A percentile compares a stretch with the other conserved stretches of the same genome.
These are phyloP conservation scores for Natator depressus DNA, from an alignment of 2,113 vertebrate species.

Conservation along the genomic window DNA sequence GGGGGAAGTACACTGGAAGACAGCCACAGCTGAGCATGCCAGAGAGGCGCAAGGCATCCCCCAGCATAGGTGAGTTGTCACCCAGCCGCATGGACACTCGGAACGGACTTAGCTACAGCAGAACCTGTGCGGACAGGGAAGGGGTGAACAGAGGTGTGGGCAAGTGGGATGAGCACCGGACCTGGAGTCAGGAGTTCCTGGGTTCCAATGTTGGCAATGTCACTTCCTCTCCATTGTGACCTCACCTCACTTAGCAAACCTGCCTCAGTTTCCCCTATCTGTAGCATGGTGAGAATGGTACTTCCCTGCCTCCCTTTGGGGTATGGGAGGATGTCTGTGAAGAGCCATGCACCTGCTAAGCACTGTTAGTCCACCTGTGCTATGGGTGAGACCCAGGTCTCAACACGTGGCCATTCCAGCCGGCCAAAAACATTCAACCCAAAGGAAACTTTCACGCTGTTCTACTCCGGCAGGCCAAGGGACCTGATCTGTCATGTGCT, in stretches of 20 bases:
- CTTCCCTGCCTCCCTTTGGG: not conserved
- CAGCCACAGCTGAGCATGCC: not conserved
- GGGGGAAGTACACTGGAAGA: not conserved
- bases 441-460: not conserved
- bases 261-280: not conserved
- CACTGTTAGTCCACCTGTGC: not conserved
- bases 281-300: rapidly evolving
- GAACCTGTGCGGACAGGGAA: not conserved
- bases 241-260: not conserved
- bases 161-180: not conserved
- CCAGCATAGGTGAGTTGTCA: not conserved
- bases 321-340: not conserved
- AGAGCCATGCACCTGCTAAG: not conserved
- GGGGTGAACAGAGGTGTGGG: not conserved
- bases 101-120: not conserved
- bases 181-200: not conserved
- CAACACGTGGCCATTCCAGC: not conserved
- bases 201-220: not conserved
- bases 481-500: not conserved
- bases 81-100: not conserved
- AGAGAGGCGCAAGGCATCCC: not conserved
- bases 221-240: not conserved
- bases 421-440: not conserved
- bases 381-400: not conserved
- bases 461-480: not conserved